Base-by-base conservation (phyloP, 2,797 vertebrate species). In the Liasis olivaceus region DNA sequence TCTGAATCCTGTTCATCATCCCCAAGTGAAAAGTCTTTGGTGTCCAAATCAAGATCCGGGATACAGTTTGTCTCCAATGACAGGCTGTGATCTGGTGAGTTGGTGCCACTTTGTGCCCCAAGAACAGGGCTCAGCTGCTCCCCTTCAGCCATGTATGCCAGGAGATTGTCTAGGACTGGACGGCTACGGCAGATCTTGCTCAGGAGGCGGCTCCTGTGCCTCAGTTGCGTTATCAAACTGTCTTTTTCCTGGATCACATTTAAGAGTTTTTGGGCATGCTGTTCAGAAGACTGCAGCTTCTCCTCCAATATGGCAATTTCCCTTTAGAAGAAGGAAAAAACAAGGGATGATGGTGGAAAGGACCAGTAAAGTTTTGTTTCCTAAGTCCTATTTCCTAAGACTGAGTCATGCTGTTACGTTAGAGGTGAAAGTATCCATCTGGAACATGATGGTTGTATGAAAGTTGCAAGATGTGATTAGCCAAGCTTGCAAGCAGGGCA, bases 91-190 rank as follows among this genome's bases (percentile, higher is more conserved):
- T 96, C 95, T 0, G 94, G 96, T 14, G 95, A 95, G 89, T 94
- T 88, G 5, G 77, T 59, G 26, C 95, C 95, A 8, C 93, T 93
- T 26, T 93, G 90, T 0, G 95, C 90, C 2, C 36, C 93, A 28
- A 92, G 90, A 58, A 97, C 64, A 3, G 97, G 96, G 2, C 97
- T 97, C 91, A 98, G 95, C 20, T 95, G 96, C 90, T 98, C 98
- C 0, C 97, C 98, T 92, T 98, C 97, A 0, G 97, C 97, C 97
- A 98, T 98, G 92, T 97, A 95, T 0, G 98, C 96, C 94, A 98
- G 95, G 93, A 98, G 96, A 54, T 96, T 94, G 54, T 98, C 97
- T 90, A 98, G 94, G 24, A 97, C 94, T 0, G 97, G 97, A 2
- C 98, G 96, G 91, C 93, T 96, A 88, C 96, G 97, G 91, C 98